Base-by-base conservation (phyloP, 2,888 invertebrate species). In the Cyaniris semiargus region DNA sequence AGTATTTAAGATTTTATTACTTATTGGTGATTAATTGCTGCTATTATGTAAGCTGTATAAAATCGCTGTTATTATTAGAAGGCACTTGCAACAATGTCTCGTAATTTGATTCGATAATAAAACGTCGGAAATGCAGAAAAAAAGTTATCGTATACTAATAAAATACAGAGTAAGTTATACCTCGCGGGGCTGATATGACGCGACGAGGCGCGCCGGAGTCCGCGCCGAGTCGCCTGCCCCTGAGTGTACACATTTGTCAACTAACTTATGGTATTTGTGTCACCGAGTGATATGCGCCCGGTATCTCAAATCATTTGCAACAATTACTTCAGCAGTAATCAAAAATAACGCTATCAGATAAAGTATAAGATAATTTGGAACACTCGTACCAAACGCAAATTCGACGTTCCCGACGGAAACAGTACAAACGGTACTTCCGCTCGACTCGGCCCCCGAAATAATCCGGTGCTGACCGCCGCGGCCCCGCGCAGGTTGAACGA, bases 401-500 rank as follows among this genome's bases (percentile, higher is more conserved):
- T 66, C 21, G 27, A 27, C 66, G 66, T 10, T 66, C 1, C 6
- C 3, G 27, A 27, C 27, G 5, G 23, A 66, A 27, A 66, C 27
- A 53, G 53, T 53, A 53, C 1, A 48, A 48, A n/a, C n/a, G n/a
- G 48, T 48, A 53, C 31, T n/a, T n/a, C n/a, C 66, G 27, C 15
- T 27, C 66, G 66, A 18, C 66, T 6, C 23, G 27, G 15, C 27
- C 13, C 6, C 13, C 31, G 27, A 31, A 31, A 4, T 66, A 27
- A 15, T 15, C 66, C 27, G 15, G 15, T 66, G 21, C 21, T 21
- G 15, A 27, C 27, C 15, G 66, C 21, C 13, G 3, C 10, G 13
- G 27, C 7, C 15, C 21, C 27, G 48, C 79, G 76, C 83, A 91
- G 90, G 87, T 86, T 86, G 80, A 86, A 83, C 84, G 90, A 89